A percentile compares a stretch with the other conserved stretches of the same genome.
Evolutionary conservation across 2,888 invertebrate genomes (phyloP).

Genomic region (Eristalinus sepulchralis): DNA sequence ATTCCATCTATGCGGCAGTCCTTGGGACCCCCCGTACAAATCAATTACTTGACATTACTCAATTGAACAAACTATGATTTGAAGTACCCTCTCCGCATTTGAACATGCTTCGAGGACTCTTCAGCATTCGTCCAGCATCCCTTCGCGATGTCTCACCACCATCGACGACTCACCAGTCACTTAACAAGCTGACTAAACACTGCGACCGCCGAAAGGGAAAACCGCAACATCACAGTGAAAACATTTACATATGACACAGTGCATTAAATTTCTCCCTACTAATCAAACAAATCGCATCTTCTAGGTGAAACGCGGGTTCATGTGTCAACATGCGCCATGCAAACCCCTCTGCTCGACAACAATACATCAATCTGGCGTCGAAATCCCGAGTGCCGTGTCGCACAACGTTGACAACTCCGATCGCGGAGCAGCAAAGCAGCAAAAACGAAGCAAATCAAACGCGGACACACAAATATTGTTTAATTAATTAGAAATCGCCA

Average conservation of each 20-base stretch:
- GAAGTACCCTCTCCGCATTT: background rate
- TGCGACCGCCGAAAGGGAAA: conserved; percentile 5
- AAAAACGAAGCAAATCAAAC: background rate
- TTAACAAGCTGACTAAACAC: conserved; percentile 8
- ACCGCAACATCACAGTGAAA: background rate
- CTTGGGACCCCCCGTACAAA: background rate
- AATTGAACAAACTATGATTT: background rate
- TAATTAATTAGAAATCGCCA: conserved; percentile 58
- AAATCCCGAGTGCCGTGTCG: background rate
- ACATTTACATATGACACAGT: conserved; percentile 29
- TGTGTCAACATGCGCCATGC: conserved; percentile 27
- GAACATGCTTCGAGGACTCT: background rate
- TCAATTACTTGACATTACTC: background rate
- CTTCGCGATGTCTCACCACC: too few relatives aligned
- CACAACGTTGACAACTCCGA: background rate
- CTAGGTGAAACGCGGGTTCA: conserved; percentile 9
- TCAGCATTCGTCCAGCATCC: background rate
- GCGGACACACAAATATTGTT: conserved; percentile 13
- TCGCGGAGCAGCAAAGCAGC: background rate
- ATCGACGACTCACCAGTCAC: background rate
- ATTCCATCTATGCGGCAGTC: background rate
- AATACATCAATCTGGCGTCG: conserved; percentile 15
- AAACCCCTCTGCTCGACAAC: background rate
- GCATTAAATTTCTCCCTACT: conserved; percentile 56
- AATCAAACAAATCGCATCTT: conserved; percentile 26